These are phyloP conservation scores for Acanthosepion pharaonis DNA, from an alignment of 2,888 invertebrate species.

Conservation along the genomic window DNA sequence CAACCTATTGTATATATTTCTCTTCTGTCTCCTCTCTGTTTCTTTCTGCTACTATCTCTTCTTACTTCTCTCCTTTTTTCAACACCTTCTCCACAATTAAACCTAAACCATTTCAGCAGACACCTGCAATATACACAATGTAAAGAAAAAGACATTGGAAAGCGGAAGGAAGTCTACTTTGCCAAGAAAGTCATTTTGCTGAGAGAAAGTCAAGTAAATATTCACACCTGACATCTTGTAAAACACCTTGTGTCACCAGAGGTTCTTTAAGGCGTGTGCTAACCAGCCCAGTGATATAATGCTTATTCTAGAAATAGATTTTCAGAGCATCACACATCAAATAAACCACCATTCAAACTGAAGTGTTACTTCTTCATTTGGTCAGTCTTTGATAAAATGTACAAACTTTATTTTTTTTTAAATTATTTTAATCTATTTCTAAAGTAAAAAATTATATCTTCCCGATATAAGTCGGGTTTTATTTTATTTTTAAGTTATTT, in stretches of 20 bases:
- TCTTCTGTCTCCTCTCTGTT: no score
- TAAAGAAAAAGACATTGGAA: not conserved
- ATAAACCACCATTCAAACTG: not conserved
- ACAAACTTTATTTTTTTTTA: not conserved
- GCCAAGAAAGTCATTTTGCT: not conserved
- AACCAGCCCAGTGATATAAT: not conserved
- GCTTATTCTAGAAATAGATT: not conserved
- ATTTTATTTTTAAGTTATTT: no score
- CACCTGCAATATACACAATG: constrained; percentile 12
- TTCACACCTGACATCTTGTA: constrained; percentile 21
- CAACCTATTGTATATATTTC: not conserved
- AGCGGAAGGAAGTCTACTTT: not conserved
- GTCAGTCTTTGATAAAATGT: not conserved
- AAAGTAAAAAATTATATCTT: not conserved
- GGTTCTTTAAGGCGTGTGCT: not conserved
- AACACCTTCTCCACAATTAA: not conserved
- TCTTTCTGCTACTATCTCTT: no score
- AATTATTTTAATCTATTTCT: not conserved
- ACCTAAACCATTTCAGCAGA: not conserved
- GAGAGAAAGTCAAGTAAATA: not conserved
- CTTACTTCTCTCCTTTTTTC: no score
- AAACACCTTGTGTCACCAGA: constrained; percentile 4
- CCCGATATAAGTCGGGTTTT: no score
- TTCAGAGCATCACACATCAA: not conserved
- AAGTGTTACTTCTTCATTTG: not conserved